Evolutionary conservation across 2,797 vertebrate species (phyloP).

Genomic region (Natrix natrix): DNA sequence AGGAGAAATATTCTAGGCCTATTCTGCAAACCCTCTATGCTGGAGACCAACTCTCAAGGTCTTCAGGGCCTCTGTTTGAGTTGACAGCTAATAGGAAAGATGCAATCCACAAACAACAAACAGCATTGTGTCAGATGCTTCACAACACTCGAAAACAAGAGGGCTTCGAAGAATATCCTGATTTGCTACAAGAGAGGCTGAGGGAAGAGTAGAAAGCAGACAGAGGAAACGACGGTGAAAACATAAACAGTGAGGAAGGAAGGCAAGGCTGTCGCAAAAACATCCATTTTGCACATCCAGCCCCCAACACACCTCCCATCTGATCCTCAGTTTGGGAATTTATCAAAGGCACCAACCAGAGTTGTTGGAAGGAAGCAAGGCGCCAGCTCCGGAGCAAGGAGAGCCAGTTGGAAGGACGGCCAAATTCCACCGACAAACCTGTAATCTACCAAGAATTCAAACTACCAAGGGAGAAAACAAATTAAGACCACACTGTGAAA

Average conservation of each 20-base stretch:
- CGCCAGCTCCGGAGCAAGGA: constrained; percentile 41
- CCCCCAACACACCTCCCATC: not conserved
- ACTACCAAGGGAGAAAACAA: constrained; percentile 62
- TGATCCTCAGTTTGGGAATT: not conserved
- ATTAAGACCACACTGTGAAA: constrained; percentile 61
- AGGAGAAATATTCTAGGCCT: not conserved
- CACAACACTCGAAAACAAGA: not conserved
- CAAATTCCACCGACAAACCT: constrained; percentile 70
- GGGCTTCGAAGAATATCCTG: not conserved
- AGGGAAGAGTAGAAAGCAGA: not conserved
- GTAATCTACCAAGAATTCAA: constrained; percentile 71
- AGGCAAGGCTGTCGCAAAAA: not conserved
- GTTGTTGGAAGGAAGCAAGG: constrained; percentile 21
- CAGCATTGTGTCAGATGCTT: not conserved
- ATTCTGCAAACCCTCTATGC: not conserved
- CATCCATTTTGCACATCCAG: not conserved
- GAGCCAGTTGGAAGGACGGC: constrained; percentile 44
- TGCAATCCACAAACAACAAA: not conserved
- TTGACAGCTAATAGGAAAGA: not conserved
- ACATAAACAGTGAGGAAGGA: not conserved
- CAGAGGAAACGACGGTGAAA: too few relatives aligned
- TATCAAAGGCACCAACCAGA: not conserved
- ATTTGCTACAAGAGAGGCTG: not conserved
- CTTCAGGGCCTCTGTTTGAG: not conserved
- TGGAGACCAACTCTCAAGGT: not conserved